These are phyloP conservation scores for Vesta saturnalis DNA, from an alignment of 2,888 invertebrate genomes.

Conservation along the genomic window DNA sequence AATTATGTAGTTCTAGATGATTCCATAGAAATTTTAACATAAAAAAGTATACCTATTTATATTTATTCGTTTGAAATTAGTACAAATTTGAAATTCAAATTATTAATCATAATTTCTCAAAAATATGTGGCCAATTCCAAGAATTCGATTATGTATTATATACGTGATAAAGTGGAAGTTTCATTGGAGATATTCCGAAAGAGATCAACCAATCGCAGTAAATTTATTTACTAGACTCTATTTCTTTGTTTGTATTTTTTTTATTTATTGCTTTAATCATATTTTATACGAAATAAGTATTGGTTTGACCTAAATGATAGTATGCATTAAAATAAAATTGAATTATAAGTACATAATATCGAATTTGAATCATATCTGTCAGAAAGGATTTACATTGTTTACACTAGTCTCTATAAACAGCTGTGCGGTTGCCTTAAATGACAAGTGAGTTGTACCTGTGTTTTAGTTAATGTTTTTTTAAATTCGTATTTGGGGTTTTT, in stretches of 20 bases:
- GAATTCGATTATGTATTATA: no score
- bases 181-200: no score
- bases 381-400: background rate
- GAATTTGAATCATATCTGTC: background rate
- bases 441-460: conserved; percentile 24
- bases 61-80: no score
- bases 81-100: no score
- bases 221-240: background rate
- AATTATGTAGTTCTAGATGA: no score
- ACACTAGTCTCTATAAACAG: conserved; percentile 36
- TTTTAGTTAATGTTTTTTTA: conserved; percentile 32
- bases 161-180: no score
- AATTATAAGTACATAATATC: background rate
- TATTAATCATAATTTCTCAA: no score
- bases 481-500: conserved; percentile 18
- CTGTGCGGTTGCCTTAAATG: conserved; percentile 33
- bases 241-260: conserved; percentile 6
- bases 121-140: no score
- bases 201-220: background rate
- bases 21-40: no score
- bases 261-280: background rate
- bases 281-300: background rate
- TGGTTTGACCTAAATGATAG: no score
- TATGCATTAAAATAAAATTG: background rate
- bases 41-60: no score